These are phyloP conservation scores for Myotis lucifugus DNA, from an alignment of 2,113 vertebrate species.

Conservation along the genomic window DNA sequence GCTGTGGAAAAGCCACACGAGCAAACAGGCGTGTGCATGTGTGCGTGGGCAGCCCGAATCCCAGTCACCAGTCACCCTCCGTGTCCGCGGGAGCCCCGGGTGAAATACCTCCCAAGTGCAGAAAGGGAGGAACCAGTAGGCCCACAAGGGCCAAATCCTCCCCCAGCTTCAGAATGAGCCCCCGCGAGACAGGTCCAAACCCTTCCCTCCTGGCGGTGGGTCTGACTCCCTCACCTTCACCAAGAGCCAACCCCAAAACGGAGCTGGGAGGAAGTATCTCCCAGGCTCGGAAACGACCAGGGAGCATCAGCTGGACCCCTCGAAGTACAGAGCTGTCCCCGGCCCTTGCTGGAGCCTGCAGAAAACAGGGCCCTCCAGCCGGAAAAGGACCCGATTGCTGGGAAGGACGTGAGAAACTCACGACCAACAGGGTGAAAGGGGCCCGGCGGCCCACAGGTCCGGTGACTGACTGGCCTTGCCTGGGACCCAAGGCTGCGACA, in stretches of 20 bases:
- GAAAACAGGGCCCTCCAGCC: not conserved
- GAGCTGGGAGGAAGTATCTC: not conserved
- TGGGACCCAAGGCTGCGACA: not conserved
- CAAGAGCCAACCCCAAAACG: not conserved
- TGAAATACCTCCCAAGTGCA: not conserved
- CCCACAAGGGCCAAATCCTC: not conserved
- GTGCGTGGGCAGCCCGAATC: not conserved
- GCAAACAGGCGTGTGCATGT: not conserved
- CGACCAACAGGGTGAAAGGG: not conserved
- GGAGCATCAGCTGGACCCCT: not conserved
- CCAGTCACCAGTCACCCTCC: not conserved
- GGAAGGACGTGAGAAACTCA: not conserved
- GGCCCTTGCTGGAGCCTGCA: not conserved
- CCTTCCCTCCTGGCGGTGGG: not conserved
- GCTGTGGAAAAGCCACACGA: not conserved
- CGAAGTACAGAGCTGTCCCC: not conserved
- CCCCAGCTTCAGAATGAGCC: not conserved
- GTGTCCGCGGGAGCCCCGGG: not conserved
- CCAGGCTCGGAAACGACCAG: not conserved
- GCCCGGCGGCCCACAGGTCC: not conserved
- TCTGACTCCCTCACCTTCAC: not conserved
- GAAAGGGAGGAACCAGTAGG: not conserved
- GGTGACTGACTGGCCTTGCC: not conserved
- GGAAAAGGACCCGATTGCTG: not conserved
- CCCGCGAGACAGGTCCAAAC: not conserved